A percentile compares a stretch with the other conserved stretches of the same genome.
These are phyloP conservation scores for Theonella swinhoei DNA, from an alignment of 37 sponge, comb jelly and placozoan genomes.

Conservation along the genomic window DNA sequence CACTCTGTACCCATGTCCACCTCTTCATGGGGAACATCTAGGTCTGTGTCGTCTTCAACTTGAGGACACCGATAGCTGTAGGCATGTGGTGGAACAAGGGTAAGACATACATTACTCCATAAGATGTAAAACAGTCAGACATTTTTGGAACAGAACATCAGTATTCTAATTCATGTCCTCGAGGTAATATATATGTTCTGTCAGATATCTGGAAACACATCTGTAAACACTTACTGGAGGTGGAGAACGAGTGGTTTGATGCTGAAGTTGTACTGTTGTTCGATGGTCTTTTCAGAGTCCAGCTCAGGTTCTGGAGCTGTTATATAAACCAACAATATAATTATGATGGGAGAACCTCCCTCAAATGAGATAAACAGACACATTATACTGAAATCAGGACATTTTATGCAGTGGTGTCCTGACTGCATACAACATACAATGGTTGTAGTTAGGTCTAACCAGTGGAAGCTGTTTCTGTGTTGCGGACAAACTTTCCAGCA, in stretches of 20 bases:
- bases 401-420: too few relatives aligned
- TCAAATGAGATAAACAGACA: too few relatives aligned
- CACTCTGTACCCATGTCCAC: slow-evolving; percentile 63
- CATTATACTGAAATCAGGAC: too few relatives aligned
- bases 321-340: too few relatives aligned
- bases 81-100: neutral
- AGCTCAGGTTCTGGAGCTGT: slow-evolving; percentile 38
- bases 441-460: too few relatives aligned
- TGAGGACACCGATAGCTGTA: neutral
- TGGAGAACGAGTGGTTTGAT: slow-evolving; percentile 65
- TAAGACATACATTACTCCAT: neutral
- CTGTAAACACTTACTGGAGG: slow-evolving; percentile 43
- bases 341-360: too few relatives aligned
- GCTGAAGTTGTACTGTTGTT: slow-evolving; percentile 52
- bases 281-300: slow-evolving; percentile 21
- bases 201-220: too few relatives aligned
- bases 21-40: slow-evolving; percentile 28
- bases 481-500: slow-evolving; percentile 5
- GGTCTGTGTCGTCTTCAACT: slow-evolving; percentile 31
- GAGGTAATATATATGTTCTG: too few relatives aligned
- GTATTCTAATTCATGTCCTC: too few relatives aligned
- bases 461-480: neutral
- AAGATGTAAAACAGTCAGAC: too few relatives aligned
- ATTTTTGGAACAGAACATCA: too few relatives aligned
- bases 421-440: too few relatives aligned